Evolutionary conservation across 2,888 invertebrate species (phyloP).

Genomic region (Sarcophaga variegata): DNA sequence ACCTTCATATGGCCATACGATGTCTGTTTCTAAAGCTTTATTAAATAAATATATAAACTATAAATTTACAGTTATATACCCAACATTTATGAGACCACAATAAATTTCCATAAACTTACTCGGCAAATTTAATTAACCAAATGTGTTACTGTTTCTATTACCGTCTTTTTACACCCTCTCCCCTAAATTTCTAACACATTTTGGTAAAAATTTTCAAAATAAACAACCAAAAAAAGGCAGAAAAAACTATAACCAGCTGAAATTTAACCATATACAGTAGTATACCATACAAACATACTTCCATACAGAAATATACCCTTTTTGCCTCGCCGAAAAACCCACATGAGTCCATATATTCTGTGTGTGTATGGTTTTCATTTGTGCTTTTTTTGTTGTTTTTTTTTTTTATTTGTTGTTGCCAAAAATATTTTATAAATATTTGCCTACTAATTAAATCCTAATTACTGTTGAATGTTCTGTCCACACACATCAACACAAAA

Average conservation of each 20-base stretch:
- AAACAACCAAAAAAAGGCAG: neutral
- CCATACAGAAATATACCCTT: neutral
- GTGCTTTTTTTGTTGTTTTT: no score
- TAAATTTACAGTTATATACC: no score
- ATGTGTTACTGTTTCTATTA: slow-evolving; percentile 1
- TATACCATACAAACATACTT: no score
- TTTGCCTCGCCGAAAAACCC: neutral
- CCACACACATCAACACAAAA: neutral
- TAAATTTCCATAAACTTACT: slow-evolving; percentile 47
- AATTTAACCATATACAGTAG: no score
- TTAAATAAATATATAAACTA: no score
- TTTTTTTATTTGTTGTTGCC: neutral
- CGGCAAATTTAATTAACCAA: slow-evolving; percentile 58
- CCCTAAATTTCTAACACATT: no score
- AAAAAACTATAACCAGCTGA: neutral
- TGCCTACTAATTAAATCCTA: slow-evolving; percentile 58
- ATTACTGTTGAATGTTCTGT: slow-evolving; percentile 53
- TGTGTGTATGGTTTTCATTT: no score
- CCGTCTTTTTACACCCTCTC: no score
- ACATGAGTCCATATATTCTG: neutral
- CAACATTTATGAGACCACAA: neutral
- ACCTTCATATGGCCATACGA: no score
- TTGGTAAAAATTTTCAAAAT: neutral
- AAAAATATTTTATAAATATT: slow-evolving; percentile 45
- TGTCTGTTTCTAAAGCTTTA: no score